Base-by-base conservation (phyloP, 1,140 invertebrate genomes). In the Sipha flava region DNA sequence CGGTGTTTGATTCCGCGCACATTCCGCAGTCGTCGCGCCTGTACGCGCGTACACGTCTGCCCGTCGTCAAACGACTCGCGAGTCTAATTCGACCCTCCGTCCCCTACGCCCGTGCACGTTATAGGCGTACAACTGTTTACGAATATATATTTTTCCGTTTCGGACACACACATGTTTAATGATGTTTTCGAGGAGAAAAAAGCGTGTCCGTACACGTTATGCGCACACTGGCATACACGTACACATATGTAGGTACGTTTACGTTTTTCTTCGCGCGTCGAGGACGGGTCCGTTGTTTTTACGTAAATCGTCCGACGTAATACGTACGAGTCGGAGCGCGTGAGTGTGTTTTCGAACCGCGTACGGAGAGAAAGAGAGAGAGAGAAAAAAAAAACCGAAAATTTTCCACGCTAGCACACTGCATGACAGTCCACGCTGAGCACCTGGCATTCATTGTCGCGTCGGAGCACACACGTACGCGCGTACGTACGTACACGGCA, bases 371-470 rank as follows among this genome's bases (percentile, higher is more conserved):
- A 26, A 2, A 43, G 1, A 12, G 49, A 52, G 5, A 52, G 14
- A 52, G 21, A 29, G 29, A 70, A 31, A 70, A 26, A 47, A 72
- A 54, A 75, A 54, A 54, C 29, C 21, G 47, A 75, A 54, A 75
- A 75, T 75, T 75, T 75, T 75, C 70, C 70, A 75, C 70, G 70
- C 62, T 40, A 64, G 34, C 70, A 40, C 72, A 37, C 49, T 75
- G 21, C 18, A 31, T 40, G 73, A 57, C 31, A 43, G 73, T 77
- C 52, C 37, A 26, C 73, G 49, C 52, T 14, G 49, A 77, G 73
- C 73, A 77, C 73, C 73, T 77, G 73, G 73, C 73, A 57, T 59
- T 57, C 73, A 59, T 77, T 77, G 73, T 77, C 73, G 23, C 66
- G 62, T 43, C 43, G 12, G 0, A 12, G n/a, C 21, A 70, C 4